Base-by-base conservation (phyloP, 2,888 invertebrate species). In the Cyaniris semiargus region DNA sequence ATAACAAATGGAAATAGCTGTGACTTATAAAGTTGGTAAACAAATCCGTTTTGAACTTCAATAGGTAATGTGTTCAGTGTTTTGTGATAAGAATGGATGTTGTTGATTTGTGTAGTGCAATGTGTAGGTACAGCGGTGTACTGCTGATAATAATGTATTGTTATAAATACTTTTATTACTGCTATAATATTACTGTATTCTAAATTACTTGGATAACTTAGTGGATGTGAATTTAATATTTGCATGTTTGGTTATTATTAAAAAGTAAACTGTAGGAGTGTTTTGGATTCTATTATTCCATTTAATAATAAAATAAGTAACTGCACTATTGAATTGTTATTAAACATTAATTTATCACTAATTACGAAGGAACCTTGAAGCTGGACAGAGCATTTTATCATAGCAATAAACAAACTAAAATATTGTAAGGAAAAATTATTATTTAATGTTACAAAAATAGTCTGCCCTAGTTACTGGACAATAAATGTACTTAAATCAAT, bases 81-180 rank as follows among this genome's bases (percentile, higher is more conserved):
- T 23, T 15, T 48, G 27, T 74, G 48, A 74, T 74, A 74, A 74
- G 48, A 74, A 53, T 74, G 34, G 8, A 27, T 74, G 44, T 74
- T 74, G 74, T 74, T 48, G 48, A 72, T 72, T 72, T 72, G 48
- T 48, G 44, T 38, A n/a, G n/a, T n/a, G n/a, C n/a, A n/a, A n/a
- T 10, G 23, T 74, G 18, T 74, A 74, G 74, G 53, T 74, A 27
- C 48, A 72, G 4, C n/a, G 53, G 53, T 27, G 3, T 18, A 74
- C 13, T 44, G 21, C 21, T 74, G 74, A 74, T 74, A 74, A 48
- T 23, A 74, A 53, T 44, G 44, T 23, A 23, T 60, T 1, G 13
- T 44, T 72, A 72, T 48, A 23, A 72, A 48, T 48, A 48, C 10
- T 15, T 72, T 72, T 72, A 48, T 66, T 66, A 66, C 58, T 58